A percentile compares a stretch with the other conserved stretches of the same genome.
Conservation (phyloP, 2,888 invertebrate genomes). For the Cephus spinipes region DNA sequence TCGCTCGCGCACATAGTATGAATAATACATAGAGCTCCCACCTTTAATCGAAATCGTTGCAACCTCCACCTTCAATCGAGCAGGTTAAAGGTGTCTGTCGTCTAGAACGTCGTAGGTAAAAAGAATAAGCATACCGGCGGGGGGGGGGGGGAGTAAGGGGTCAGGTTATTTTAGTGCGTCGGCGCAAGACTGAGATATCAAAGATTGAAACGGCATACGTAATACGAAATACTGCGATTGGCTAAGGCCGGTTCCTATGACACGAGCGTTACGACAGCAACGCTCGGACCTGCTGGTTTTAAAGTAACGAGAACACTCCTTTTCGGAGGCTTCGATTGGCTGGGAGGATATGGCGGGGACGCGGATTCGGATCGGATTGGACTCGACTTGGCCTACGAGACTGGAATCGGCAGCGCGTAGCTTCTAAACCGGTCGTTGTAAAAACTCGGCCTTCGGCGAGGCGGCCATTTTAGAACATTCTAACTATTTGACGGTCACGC, state of each 20-base stretch:
- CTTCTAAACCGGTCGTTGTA: slow-evolving; percentile 64
- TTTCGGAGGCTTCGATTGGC: slow-evolving; percentile 1
- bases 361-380: neutral
- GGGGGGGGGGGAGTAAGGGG: neutral
- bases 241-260: neutral
- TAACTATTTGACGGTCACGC: slow-evolving; percentile 60
- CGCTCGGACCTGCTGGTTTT: neutral
- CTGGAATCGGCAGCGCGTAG: slow-evolving; percentile 31
- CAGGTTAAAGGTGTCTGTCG: neutral
- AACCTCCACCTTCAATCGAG: slow-evolving; percentile 2
- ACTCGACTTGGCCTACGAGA: slow-evolving; percentile 12
- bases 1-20: slow-evolving; percentile 1
- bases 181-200: neutral
- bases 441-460: slow-evolving; percentile 56
- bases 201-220: neutral
- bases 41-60: neutral
- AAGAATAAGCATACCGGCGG: neutral
- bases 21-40: slow-evolving; percentile 3
- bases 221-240: neutral
- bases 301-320: neutral
- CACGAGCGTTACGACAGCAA: neutral
- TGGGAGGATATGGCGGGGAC: neutral
- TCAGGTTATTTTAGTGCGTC: neutral
- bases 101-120: neutral
- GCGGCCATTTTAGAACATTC: slow-evolving; percentile 64